Percentiles rank a stretch among this genome's conserved stretches.
phyloP scores from a whole-genome alignment of 2,113 vertebrate genomes.

The Talpa occidentalis region DNA sequence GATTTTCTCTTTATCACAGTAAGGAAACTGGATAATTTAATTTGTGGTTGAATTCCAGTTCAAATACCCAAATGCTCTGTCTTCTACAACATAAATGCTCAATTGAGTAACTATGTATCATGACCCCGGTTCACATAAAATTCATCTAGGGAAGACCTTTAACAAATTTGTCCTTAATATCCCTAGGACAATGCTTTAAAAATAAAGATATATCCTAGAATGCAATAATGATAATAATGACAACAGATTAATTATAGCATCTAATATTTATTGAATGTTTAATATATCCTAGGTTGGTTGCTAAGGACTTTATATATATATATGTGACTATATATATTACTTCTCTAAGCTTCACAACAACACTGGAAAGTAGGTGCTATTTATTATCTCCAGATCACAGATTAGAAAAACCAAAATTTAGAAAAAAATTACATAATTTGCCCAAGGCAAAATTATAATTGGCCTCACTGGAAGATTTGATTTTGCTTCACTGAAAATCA shows the following conservation, averaged over 20 bases:
- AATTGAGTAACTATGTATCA: neutral
- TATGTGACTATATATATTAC: neutral
- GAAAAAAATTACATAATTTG: neutral
- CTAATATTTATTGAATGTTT: neutral
- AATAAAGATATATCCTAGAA: neutral
- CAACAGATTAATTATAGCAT: neutral
- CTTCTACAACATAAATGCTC: neutral
- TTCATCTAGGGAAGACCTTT: neutral
- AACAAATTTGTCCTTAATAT: neutral
- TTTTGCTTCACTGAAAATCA: neutral
- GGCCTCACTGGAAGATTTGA: neutral
- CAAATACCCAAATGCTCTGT: neutral
- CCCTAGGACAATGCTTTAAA: neutral
- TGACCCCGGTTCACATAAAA: neutral
- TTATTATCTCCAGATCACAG: neutral
- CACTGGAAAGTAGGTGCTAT: neutral
- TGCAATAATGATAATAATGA: neutral
- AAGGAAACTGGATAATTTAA: neutral
- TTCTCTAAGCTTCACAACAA: neutral
- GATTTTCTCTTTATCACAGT: neutral
- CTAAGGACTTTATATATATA: neutral
- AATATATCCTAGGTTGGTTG: neutral
- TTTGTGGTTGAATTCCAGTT: conserved; percentile 12
- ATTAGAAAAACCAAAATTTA: neutral
- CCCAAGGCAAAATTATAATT: neutral